Evolutionary conservation across 2,888 invertebrate genomes (phyloP).

Genomic region (Dryobotodes eremita): DNA sequence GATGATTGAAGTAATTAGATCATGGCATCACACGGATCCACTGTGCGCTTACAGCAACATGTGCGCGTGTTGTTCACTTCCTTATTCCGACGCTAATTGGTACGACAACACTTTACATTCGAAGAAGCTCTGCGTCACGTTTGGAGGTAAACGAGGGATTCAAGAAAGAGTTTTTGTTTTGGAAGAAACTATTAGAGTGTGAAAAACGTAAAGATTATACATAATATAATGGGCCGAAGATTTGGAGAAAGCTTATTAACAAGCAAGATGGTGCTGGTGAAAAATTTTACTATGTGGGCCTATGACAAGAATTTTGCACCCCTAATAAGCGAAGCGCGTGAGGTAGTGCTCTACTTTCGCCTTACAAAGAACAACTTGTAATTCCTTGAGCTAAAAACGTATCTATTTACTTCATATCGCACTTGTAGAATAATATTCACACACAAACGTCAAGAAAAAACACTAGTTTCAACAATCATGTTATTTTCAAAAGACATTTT

Average conservation of each 20-base stretch:
- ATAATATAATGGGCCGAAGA: not conserved
- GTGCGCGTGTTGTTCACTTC: slow-evolving; percentile 70
- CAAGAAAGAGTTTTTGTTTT: not conserved
- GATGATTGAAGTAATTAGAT: slow-evolving; percentile 75
- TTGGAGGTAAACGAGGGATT: not conserved
- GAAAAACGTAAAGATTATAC: too few relatives aligned
- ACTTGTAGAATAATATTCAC: too few relatives aligned
- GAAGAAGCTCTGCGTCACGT: slow-evolving; percentile 16
- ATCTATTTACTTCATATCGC: too few relatives aligned
- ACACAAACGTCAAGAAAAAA: too few relatives aligned
- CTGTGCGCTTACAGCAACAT: slow-evolving; percentile 53
- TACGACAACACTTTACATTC: slow-evolving; percentile 44
- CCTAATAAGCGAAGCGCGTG: too few relatives aligned
- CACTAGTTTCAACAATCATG: too few relatives aligned
- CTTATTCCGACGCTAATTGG: slow-evolving; percentile 72
- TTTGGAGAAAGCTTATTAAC: not conserved
- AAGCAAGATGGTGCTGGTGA: not conserved
- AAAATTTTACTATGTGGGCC: not conserved
- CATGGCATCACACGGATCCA: slow-evolving; percentile 69
- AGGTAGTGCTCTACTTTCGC: too few relatives aligned
- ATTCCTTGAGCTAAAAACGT: too few relatives aligned
- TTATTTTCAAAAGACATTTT: too few relatives aligned
- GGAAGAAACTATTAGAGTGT: not conserved
- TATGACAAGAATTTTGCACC: not conserved
- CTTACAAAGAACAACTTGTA: too few relatives aligned